Conservation (phyloP, 2,797 vertebrate genomes). For the Sebastes minor region DNA sequence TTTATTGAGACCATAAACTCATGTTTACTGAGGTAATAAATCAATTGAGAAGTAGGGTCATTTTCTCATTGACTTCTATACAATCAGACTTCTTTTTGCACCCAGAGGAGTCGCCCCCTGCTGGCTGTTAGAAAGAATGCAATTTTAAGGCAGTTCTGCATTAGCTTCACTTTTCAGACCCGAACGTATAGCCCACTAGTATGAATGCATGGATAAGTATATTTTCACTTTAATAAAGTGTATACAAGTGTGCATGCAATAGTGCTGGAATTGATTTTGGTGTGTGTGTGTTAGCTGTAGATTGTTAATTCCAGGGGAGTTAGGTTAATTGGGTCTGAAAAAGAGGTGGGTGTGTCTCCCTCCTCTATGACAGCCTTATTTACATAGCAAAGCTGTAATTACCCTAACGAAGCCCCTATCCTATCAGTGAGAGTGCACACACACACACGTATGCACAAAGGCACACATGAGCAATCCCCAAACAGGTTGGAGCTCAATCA, state of each 20-base stretch:
- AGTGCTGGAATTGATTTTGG: background rate
- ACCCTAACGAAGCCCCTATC: slow-evolving; percentile 79
- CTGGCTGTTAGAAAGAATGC: no score
- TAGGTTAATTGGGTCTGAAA: slow-evolving; percentile 84
- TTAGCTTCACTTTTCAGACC: no score
- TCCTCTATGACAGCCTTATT: slow-evolving; percentile 80
- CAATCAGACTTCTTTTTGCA: no score
- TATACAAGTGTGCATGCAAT: slow-evolving; percentile 5
- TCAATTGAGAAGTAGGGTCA: no score
- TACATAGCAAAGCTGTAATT: slow-evolving; percentile 83
- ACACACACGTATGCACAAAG: slow-evolving; percentile 28
- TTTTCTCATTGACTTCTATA: no score
- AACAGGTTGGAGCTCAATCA: slow-evolving; percentile 77
- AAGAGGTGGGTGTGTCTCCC: slow-evolving; percentile 80
- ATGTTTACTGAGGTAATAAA: no score
- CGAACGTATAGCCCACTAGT: background rate
- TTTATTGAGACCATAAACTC: no score
- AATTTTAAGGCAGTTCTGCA: no score
- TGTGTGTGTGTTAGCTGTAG: slow-evolving; percentile 24
- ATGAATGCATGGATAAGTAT: slow-evolving; percentile 28
- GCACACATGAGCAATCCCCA: slow-evolving; percentile 51
- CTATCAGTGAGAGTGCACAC: slow-evolving; percentile 54
- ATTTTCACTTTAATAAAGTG: slow-evolving; percentile 29
- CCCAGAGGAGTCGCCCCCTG: no score
- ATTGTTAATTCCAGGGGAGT: slow-evolving; percentile 80